Base-by-base conservation (phyloP, 1,140 invertebrate genomes). In the Neotoxoptera formosana region DNA sequence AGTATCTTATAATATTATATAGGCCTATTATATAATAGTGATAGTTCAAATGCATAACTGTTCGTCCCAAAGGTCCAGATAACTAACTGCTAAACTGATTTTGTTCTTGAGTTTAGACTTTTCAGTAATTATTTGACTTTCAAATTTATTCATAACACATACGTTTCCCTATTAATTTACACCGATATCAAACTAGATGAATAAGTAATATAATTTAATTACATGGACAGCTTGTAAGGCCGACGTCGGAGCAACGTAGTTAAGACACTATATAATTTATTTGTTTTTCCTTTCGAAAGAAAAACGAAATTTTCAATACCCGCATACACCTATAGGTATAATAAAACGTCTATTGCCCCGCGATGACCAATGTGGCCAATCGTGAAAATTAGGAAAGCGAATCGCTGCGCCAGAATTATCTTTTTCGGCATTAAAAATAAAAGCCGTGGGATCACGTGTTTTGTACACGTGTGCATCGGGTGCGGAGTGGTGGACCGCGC, bases 371-470 rank as follows among this genome's bases (percentile, higher is more conserved):
- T 11, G 4, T 53, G 23, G 51, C 88, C 48, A 14, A n/a, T 17
- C 30, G 88, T 56, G 34, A 76, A 76, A 76, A 76, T 76, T 11
- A 14, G 51, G 21, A 89, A 53, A 89, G 88, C 56, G 88, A 89
- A 56, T 56, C 88, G 8, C 23, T 48, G 3, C 87, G 87, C 60
- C 67, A 83, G 23, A 92, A 91, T 76, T 36, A 21, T 92, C 91
- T 48, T 23, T 51, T 83, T 92, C 45, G 47, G 47, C 47, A 48
- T 76, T 92, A 92, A 83, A 92, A 92, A 92, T 81, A 92, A 51
- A 48, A n/a, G 30, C 1, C 30, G 34, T 53, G 91, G 47, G 91
- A 36, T 76, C 60, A 30, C 60, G n/a, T 83, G 45, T 92, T 84
- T 36, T 41, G 51, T 41, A 92, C 67, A 92, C 20, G 34, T 20